These are phyloP conservation scores for Amphiprion ocellaris DNA, from an alignment of 2,113 vertebrate genomes.

Conservation along the genomic window DNA sequence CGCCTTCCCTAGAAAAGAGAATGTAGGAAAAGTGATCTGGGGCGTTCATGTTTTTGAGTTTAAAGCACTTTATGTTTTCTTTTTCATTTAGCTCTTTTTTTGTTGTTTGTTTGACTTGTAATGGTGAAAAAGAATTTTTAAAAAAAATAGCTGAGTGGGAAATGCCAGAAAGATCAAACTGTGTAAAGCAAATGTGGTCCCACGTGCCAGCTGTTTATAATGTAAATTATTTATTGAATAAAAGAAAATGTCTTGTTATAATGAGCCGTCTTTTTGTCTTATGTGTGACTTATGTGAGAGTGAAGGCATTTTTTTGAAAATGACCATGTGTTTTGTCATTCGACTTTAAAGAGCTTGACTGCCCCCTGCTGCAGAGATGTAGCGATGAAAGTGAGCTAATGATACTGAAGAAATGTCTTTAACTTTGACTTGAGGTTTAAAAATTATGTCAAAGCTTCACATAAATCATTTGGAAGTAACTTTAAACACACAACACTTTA, in stretches of 20 bases:
- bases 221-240: constrained; percentile 99
- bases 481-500: too few species aligned
- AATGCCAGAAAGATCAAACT: constrained; percentile 80
- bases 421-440: not conserved
- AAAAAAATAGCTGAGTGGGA: constrained; percentile 70
- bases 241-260: constrained; percentile 89
- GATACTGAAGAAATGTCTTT: not conserved
- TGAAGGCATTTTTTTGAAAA: constrained; percentile 43
- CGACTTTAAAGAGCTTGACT: constrained; percentile 30
- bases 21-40: constrained; percentile 50
- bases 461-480: too few species aligned
- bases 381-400: not conserved
- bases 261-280: constrained; percentile 62
- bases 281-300: not conserved
- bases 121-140: constrained; percentile 49
- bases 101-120: constrained; percentile 63
- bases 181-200: constrained; percentile 84
- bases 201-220: constrained; percentile 89
- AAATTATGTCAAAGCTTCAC: not conserved
- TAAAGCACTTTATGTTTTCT: constrained; percentile 86
- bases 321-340: not conserved
- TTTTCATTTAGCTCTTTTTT: constrained; percentile 78
- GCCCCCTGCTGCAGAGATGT: constrained; percentile 72
- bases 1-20: constrained; percentile 54
- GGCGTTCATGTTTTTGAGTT: constrained; percentile 80